Base-by-base conservation (phyloP, 2,797 vertebrate species). In the Gastrophryne carolinensis region DNA sequence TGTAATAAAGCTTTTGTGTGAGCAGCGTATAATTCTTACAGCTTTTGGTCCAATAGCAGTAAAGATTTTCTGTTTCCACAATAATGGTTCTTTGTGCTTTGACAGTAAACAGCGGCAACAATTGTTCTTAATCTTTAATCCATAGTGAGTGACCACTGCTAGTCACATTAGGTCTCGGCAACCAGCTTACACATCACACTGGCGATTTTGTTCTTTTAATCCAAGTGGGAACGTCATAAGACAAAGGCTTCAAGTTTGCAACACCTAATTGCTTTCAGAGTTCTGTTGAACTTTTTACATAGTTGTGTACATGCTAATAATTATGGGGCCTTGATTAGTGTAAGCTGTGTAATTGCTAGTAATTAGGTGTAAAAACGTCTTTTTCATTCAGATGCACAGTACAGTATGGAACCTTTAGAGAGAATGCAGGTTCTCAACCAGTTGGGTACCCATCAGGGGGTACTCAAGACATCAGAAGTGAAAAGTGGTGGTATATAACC, bases 101-200 rank as follows among this genome's bases (percentile, higher is more conserved):
- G 32, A 86, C 79, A 79, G 87, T 82, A 79, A 90, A 92, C 90
- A 91, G 90, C 87, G 86, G 80, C 78, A 47, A 76, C 58, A 70
- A 90, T 93, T 95, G 93, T 93, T 85, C 87, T 72, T 81, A 64
- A 84, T 86, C 90, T 81, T 87, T 92, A 94, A 96, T 94, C 93
- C 89, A 47, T 68, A 61, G 76, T 86, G 87, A 89, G 85, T 94
- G 92, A 93, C 92, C 89, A 89, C 88, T 86, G 87, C 89, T 85
- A 82, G 79, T 83, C 84, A 82, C 81, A 83, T 83, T 82, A 80
- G 73, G 83, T 84, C 79, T 81, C 67, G 82, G 80, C 80, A 84
- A 86, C 85, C 84, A 83, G 92, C 92, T 98, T 95, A 96, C 90
- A 92, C 91, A 94, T 94, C 90, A 86, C 83, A 84, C 75, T 78